phyloP scores from a whole-genome alignment of 2,113 vertebrate species.

The Oncorhynchus masou region DNA sequence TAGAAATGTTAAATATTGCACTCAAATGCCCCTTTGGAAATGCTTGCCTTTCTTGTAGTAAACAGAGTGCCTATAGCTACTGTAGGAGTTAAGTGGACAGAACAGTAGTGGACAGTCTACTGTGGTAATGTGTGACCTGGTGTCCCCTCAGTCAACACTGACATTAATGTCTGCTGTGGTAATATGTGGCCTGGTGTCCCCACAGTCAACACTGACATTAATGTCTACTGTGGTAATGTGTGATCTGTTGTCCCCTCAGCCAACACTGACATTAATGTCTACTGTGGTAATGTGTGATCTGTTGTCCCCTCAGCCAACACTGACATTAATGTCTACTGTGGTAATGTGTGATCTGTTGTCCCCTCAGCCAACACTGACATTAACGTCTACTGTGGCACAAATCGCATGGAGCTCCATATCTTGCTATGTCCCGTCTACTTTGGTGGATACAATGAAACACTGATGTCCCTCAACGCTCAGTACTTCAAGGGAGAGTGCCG shows the following conservation, averaged over 20 bases:
- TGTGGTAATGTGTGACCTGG: no score
- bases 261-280: conserved; percentile 65
- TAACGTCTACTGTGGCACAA: conserved; percentile 60
- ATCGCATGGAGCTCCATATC: conserved; percentile 63
- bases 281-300: conserved; percentile 43
- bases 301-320: conserved; percentile 54
- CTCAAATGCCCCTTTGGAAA: no score
- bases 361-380: conserved; percentile 68
- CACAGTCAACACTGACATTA: no score
- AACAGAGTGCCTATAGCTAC: no score
- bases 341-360: not conserved
- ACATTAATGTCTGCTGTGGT: no score
- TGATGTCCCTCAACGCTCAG: conserved; percentile 69
- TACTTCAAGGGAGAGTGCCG: conserved; percentile 41
- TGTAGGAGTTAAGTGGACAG: no score
- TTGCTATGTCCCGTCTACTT: conserved; percentile 73
- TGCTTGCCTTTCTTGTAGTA: no score
- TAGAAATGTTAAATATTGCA: no score
- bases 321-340: conserved; percentile 48
- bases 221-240: not conserved
- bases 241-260: conserved; percentile 42
- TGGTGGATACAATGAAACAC: conserved; percentile 64
- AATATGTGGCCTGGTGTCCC: no score
- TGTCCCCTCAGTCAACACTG: no score
- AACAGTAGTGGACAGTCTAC: no score